Base-by-base conservation (phyloP, 2,888 invertebrate species). In the Rhabditophanes sp. region DNA sequence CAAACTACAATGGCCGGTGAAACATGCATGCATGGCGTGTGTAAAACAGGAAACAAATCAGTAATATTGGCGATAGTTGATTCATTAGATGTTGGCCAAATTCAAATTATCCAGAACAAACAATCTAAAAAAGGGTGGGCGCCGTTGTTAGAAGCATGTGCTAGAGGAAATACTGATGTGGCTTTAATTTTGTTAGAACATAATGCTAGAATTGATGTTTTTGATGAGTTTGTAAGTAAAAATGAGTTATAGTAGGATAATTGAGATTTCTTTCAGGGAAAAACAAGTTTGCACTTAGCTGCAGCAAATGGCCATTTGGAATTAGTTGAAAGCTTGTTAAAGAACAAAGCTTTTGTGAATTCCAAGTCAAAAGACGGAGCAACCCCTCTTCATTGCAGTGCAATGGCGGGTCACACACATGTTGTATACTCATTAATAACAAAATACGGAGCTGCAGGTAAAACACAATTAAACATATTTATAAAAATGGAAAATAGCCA, bases 141-240 rank as follows among this genome's bases (percentile, higher is more conserved):
- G 0, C 93, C 96, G 9, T 72, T 96, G 47, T 72, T 93, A 32
- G 87, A 93, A 53, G 93, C 96, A 14, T 82, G 90, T 59, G 79
- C 90, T 64, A 76, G 82, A 65, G 96, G 90, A 4, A 93, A 96
- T 67, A 79, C 82, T 72, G 82, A 84, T 63, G 76, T 93, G 39
- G 75, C 25, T 18, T 16, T 27, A 15, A 31, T 37, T n/a, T 37
- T 41, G 5, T 34, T 53, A 1, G 42, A 79, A 23, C 85, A 90
- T 68, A 87, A 93, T 67, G 93, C 93, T 6, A 76, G 96, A 64
- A 93, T 96, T 12, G 96, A 96, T 66, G 93, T 96, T 0, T 99
- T 99, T 67, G 96, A 96, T 66, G 78, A 78, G 46, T n/a, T n/a
- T n/a, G n/a, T n/a, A n/a, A n/a, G n/a, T n/a, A n/a, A n/a, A n/a